Evolutionary conservation across 2,888 invertebrate genomes (phyloP).

Genomic region (Stictocephala bisonia): DNA sequence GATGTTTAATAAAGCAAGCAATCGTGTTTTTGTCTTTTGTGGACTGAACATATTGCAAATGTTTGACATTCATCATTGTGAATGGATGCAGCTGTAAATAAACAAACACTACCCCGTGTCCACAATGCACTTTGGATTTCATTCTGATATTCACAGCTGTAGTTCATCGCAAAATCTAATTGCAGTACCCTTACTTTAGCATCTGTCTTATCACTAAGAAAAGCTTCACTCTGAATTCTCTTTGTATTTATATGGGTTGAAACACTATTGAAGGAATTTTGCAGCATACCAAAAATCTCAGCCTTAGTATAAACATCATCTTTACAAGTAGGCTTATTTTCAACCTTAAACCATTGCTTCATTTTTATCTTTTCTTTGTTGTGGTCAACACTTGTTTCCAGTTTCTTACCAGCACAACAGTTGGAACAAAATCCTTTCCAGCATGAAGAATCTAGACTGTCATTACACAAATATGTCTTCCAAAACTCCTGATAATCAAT

Average conservation of each 20-base stretch:
- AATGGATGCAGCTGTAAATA: neutral
- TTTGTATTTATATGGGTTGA: neutral
- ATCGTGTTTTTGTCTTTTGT: neutral
- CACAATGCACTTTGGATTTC: neutral
- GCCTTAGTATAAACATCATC: neutral
- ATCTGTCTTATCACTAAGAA: neutral
- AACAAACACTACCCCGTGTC: neutral
- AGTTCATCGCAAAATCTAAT: neutral
- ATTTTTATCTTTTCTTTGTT: constrained; percentile 9
- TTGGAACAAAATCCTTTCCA: neutral
- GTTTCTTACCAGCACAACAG: neutral
- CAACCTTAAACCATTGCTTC: constrained; percentile 7
- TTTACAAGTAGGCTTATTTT: constrained; percentile 10
- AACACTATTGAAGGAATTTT: neutral
- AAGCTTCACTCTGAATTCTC: neutral
- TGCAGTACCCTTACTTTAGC: neutral
- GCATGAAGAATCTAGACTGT: neutral
- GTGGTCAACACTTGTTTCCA: neutral
- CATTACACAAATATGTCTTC: constrained; percentile 5
- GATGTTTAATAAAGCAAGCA: neutral
- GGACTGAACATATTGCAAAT: constrained; percentile 9
- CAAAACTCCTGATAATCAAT: constrained; percentile 7
- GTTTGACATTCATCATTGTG: constrained; percentile 5
- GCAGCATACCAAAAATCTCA: neutral
- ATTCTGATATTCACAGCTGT: neutral